Evolutionary conservation across 2,113 vertebrate genomes (phyloP).

Genomic region (Apteryx owenii): DNA sequence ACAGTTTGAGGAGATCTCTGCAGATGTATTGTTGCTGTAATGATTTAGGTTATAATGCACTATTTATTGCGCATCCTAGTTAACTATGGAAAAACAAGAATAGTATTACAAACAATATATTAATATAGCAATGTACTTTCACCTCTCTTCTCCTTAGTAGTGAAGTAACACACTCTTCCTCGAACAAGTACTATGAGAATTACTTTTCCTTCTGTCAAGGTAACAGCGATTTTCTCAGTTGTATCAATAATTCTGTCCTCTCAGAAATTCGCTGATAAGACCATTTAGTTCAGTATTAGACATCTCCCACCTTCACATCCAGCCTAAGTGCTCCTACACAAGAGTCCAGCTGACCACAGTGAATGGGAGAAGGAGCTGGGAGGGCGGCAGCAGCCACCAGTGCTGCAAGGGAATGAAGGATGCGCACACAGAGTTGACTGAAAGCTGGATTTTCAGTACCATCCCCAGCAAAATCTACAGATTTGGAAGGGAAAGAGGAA

Average conservation of each 20-base stretch:
- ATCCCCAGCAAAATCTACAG: neutral
- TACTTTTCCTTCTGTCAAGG: neutral
- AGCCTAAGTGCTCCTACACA: neutral
- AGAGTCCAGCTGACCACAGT: accelerated
- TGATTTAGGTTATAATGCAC: neutral
- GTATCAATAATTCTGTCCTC: neutral
- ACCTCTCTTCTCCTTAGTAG: neutral
- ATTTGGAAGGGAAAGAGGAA: neutral
- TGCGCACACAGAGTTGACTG: neutral
- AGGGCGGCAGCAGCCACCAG: neutral
- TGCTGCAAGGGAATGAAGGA: accelerated
- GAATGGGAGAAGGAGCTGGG: neutral
- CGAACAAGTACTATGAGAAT: neutral
- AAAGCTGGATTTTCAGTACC: neutral
- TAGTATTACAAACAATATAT: neutral
- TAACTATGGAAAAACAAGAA: neutral
- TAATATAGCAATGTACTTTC: neutral
- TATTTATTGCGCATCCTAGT: neutral
- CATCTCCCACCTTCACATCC: neutral
- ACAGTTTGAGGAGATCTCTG: accelerated
- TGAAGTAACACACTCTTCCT: neutral
- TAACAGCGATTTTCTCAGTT: neutral
- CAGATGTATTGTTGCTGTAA: neutral
- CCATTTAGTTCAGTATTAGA: neutral
- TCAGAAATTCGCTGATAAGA: neutral